These are phyloP conservation scores for Hetaerina americana DNA, from an alignment of 1,140 invertebrate species.

Conservation along the genomic window DNA sequence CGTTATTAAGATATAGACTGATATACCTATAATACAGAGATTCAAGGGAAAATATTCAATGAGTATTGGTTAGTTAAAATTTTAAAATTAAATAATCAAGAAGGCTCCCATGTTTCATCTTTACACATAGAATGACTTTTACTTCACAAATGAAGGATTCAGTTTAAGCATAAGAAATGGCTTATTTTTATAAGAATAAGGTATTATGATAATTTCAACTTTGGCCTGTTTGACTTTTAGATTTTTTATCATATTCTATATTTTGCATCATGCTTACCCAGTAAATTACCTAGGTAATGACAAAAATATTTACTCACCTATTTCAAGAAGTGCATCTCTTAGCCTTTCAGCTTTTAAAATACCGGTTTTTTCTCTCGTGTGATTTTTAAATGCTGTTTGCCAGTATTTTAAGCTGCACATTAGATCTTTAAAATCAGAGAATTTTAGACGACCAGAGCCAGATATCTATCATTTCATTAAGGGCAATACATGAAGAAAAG, in stretches of 20 bases:
- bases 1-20: too few species aligned
- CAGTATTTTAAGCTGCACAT: slow-evolving; percentile 85
- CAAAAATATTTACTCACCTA: slow-evolving; percentile 54
- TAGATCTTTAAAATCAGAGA: slow-evolving; percentile 79
- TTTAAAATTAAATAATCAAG: too few species aligned
- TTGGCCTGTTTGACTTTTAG: too few species aligned
- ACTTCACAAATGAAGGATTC: too few species aligned
- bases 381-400: slow-evolving; percentile 82
- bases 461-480: slow-evolving; percentile 43
- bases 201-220: too few species aligned
- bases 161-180: too few species aligned
- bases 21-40: too few species aligned
- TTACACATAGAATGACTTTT: too few species aligned
- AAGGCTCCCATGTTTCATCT: too few species aligned
- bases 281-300: too few species aligned
- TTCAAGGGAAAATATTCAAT: slow-evolving; percentile 7
- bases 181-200: too few species aligned
- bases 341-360: slow-evolving; percentile 76
- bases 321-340: slow-evolving; percentile 67
- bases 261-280: slow-evolving; percentile 5
- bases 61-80: slow-evolving; percentile 6
- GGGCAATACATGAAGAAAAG: too few species aligned
- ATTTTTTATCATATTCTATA: neutral
- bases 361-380: slow-evolving; percentile 82
- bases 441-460: slow-evolving; percentile 68